Percentiles rank a stretch among this genome's conserved stretches.
Evolutionary conservation across 2,888 invertebrate genomes (phyloP).

Genomic region (Venustoraphidia nigricollis): DNA sequence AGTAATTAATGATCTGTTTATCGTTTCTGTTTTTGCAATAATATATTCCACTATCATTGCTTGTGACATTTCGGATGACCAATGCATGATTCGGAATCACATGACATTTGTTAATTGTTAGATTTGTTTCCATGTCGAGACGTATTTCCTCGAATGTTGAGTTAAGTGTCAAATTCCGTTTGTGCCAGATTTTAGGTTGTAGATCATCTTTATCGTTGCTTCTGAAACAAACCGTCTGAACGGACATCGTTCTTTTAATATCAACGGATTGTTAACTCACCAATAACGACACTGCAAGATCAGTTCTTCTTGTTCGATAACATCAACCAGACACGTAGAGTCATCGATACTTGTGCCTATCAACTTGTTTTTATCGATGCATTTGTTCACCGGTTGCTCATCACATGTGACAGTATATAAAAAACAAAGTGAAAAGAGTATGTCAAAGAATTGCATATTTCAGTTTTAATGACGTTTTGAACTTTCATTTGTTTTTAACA

Average conservation of each 20-base stretch:
- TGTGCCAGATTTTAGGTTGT: constrained; percentile 33
- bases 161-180: constrained; percentile 24
- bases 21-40: constrained; percentile 28
- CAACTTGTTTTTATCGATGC: constrained; percentile 28
- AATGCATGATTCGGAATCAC: constrained; percentile 30
- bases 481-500: not conserved
- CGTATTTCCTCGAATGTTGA: constrained; percentile 25
- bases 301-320: constrained; percentile 24
- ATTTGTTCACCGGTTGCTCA: constrained; percentile 11
- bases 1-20: constrained; percentile 19
- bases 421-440: not conserved
- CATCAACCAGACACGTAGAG: constrained; percentile 30
- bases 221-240: constrained; percentile 4
- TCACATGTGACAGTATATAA: not conserved
- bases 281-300: constrained; percentile 34
- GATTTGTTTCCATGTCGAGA: constrained; percentile 31
- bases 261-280: constrained; percentile 17
- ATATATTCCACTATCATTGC: constrained; percentile 31
- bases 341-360: constrained; percentile 29
- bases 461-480: not conserved
- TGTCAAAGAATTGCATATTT: not conserved
- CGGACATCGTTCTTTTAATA: not conserved
- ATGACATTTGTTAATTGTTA: constrained; percentile 26
- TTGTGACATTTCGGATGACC: constrained; percentile 26
- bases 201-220: constrained; percentile 26